Conservation (phyloP, 2,888 invertebrate species). For the Ectobius pallidus region DNA sequence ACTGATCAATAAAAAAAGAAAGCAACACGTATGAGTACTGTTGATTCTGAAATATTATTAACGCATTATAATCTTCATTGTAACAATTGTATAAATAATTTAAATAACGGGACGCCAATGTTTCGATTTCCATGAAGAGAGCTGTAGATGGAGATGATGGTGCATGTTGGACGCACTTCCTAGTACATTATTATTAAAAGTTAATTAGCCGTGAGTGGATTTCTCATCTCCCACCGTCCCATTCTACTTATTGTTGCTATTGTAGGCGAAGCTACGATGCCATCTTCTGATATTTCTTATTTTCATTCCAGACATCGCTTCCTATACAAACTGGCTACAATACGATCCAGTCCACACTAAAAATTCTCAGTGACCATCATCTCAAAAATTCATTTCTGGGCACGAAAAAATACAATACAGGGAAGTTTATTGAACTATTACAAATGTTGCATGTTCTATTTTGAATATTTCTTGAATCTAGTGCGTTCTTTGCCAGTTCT, state of each 20-base stretch:
- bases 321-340: background rate
- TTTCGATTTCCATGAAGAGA: background rate
- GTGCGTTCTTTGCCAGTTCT: too few relatives aligned
- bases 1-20: too few relatives aligned
- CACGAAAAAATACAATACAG: too few relatives aligned
- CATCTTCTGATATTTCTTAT: conserved; percentile 12
- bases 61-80: too few relatives aligned
- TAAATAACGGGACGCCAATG: background rate
- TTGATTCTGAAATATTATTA: too few relatives aligned
- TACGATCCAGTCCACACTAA: background rate
- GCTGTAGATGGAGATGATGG: conserved; percentile 3
- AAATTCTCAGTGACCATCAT: too few relatives aligned
- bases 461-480: too few relatives aligned
- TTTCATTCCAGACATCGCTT: conserved; percentile 14
- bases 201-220: conserved; percentile 28
- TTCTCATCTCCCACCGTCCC: conserved; percentile 1
- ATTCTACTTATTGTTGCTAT: conserved; percentile 9
- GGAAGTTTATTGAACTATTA: too few relatives aligned
- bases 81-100: too few relatives aligned
- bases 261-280: conserved; percentile 16
- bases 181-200: conserved; percentile 32
- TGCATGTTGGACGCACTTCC: conserved; percentile 26
- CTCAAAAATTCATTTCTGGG: too few relatives aligned
- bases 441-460: too few relatives aligned
- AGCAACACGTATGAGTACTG: too few relatives aligned